These are phyloP conservation scores for Danionella cerebrum DNA, from an alignment of 2,113 vertebrate genomes.

Conservation along the genomic window DNA sequence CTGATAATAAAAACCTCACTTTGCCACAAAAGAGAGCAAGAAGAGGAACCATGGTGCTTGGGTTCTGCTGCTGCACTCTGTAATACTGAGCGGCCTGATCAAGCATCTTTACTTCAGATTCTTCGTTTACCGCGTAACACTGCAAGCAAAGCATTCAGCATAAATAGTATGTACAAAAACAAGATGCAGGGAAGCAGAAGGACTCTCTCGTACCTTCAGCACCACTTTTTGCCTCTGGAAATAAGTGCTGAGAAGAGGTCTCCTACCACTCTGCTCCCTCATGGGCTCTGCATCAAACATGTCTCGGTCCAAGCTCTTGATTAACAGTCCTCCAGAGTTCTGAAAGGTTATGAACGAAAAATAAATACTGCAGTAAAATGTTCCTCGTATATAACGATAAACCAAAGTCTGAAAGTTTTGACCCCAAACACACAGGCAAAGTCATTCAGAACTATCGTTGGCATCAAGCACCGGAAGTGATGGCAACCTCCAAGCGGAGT, in stretches of 20 bases:
- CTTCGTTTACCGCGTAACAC: slow-evolving; percentile 69
- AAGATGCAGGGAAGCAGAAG: background rate
- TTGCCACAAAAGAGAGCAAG: slow-evolving; percentile 73
- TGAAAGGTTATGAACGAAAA: no score
- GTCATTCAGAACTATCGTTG: no score
- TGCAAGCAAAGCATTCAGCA: slow-evolving; percentile 33
- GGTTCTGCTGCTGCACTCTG: slow-evolving; percentile 53
- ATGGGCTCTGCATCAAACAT: slow-evolving; percentile 71
- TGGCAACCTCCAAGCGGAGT: no score
- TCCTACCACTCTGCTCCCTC: slow-evolving; percentile 69
- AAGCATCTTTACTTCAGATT: slow-evolving; percentile 64
- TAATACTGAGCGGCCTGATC: slow-evolving; percentile 65
- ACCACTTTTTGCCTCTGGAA: slow-evolving; percentile 65
- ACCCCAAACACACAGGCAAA: no score
- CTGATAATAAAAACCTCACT: slow-evolving; percentile 50
- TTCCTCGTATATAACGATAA: no score
- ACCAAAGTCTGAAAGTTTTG: no score
- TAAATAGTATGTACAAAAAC: background rate
- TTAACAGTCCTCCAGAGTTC: slow-evolving; percentile 70
- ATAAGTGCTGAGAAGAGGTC: slow-evolving; percentile 63
- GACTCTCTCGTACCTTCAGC: slow-evolving; percentile 62
- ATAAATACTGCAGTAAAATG: no score
- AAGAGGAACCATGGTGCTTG: slow-evolving; percentile 62
- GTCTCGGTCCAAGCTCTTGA: slow-evolving; percentile 66
- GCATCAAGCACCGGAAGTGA: no score